Conservation (phyloP, 2,113 vertebrate genomes). For the Corythoichthys intestinalis region DNA sequence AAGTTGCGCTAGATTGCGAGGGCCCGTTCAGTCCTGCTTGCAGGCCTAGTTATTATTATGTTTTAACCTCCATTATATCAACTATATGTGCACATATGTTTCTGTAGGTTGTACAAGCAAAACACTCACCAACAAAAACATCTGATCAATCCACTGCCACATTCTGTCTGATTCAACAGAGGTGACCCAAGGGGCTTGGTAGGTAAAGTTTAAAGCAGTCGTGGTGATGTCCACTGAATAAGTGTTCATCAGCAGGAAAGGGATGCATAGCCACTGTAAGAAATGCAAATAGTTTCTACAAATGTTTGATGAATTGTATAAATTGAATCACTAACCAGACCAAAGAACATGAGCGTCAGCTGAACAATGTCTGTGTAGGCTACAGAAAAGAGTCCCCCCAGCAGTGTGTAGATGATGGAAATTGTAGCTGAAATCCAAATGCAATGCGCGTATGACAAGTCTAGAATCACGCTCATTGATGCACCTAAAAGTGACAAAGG, state of each 20-base stretch:
- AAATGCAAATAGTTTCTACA: background rate
- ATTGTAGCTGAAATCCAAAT: slow-evolving; percentile 54
- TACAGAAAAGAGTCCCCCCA: slow-evolving; percentile 64
- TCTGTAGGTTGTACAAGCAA: background rate
- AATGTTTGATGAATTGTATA: background rate
- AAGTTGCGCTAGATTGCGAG: no score
- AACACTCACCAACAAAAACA: background rate
- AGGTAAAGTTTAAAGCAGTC: background rate
- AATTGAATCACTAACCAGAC: slow-evolving; percentile 47
- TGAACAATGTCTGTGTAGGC: slow-evolving; percentile 67
- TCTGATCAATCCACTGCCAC: background rate
- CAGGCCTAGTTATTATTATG: no score
- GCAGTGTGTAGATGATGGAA: slow-evolving; percentile 61
- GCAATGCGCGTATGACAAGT: slow-evolving; percentile 38
- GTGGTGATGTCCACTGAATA: background rate
- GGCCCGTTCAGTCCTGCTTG: no score
- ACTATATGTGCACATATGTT: no score
- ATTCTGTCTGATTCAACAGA: background rate
- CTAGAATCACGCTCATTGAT: slow-evolving; percentile 59
- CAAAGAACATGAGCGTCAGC: slow-evolving; percentile 44
- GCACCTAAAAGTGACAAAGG: slow-evolving; percentile 34
- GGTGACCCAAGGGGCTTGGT: background rate
- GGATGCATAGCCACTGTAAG: background rate
- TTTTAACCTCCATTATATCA: no score
- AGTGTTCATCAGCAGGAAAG: background rate